Conservation (phyloP, 2,113 vertebrate species). For the Bos javanicus region DNA sequence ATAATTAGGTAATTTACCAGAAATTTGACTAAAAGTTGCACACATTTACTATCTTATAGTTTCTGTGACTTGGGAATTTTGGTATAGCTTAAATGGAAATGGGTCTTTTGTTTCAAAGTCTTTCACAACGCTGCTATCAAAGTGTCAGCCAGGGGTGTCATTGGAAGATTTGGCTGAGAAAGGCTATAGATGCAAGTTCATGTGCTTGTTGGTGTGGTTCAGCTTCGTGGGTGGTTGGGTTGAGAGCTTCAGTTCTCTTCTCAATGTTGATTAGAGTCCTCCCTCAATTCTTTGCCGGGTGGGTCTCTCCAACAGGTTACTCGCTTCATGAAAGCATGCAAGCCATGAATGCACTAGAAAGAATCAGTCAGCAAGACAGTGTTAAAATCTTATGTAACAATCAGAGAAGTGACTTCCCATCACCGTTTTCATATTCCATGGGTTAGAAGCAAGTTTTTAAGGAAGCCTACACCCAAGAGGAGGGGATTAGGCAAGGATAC, state of each 20-base stretch:
- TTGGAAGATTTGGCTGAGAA: background rate
- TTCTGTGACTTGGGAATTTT: background rate
- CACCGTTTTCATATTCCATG: slow-evolving; percentile 5
- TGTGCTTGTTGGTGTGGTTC: background rate
- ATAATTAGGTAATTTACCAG: background rate
- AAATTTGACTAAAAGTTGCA: background rate
- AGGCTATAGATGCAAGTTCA: background rate
- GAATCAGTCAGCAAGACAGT: background rate
- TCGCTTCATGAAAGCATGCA: background rate
- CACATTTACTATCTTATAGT: background rate
- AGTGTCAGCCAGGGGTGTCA: background rate
- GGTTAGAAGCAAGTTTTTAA: background rate
- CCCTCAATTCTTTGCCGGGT: background rate
- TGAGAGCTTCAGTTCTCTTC: background rate
- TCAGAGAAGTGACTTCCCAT: background rate
- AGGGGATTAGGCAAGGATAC: background rate
- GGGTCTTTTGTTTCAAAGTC: background rate
- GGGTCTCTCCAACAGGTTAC: background rate
- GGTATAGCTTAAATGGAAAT: background rate
- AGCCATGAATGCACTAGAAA: background rate
- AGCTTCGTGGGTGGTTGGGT: background rate
- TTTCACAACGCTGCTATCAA: background rate
- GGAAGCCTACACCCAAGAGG: background rate
- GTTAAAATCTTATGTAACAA: background rate
- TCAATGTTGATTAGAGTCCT: background rate